A percentile compares a stretch with the other conserved stretches of the same genome.
phyloP scores from a whole-genome alignment of 2,888 invertebrate genomes.

The Ypsolopha sequella region DNA sequence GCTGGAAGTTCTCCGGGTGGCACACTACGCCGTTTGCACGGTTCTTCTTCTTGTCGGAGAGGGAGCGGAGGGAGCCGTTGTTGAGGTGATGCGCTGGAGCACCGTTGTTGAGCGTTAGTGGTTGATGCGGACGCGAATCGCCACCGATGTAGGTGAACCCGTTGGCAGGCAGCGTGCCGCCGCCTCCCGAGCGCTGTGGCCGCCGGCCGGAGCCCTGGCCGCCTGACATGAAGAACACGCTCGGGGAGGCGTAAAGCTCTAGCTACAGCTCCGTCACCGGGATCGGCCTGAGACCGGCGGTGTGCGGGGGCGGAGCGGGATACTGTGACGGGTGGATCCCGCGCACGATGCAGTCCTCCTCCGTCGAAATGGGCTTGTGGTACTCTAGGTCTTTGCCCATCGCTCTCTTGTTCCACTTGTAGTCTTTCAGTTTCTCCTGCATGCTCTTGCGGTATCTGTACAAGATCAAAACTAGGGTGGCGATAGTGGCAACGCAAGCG shows the following conservation, averaged over 20 bases:
- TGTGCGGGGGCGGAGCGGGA: slow-evolving; percentile 61
- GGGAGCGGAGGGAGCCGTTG: slow-evolving; percentile 62
- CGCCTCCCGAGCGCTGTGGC: slow-evolving; percentile 65
- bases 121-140: slow-evolving; percentile 68
- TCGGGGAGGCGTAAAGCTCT: slow-evolving; percentile 93
- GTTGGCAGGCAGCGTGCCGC: slow-evolving; percentile 77
- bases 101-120: slow-evolving; percentile 64
- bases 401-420: slow-evolving; percentile 82
- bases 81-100: slow-evolving; percentile 62
- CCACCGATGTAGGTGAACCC: slow-evolving; percentile 83
- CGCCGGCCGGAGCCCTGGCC: slow-evolving; percentile 65
- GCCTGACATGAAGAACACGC: slow-evolving; percentile 81
- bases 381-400: slow-evolving; percentile 88
- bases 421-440: slow-evolving; percentile 85
- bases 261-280: slow-evolving; percentile 96
- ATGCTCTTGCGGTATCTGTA: slow-evolving; percentile 86
- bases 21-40: slow-evolving; percentile 49
- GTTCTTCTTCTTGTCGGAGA: slow-evolving; percentile 60
- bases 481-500: slow-evolving; percentile 78
- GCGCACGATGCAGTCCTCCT: slow-evolving; percentile 85
- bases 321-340: slow-evolving; percentile 71
- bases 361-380: slow-evolving; percentile 87
- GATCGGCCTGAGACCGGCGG: slow-evolving; percentile 74
- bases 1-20: slow-evolving; percentile 64
- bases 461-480: slow-evolving; percentile 78